phyloP scores from a whole-genome alignment of 1,140 invertebrate species.

The Venturia canescens region DNA sequence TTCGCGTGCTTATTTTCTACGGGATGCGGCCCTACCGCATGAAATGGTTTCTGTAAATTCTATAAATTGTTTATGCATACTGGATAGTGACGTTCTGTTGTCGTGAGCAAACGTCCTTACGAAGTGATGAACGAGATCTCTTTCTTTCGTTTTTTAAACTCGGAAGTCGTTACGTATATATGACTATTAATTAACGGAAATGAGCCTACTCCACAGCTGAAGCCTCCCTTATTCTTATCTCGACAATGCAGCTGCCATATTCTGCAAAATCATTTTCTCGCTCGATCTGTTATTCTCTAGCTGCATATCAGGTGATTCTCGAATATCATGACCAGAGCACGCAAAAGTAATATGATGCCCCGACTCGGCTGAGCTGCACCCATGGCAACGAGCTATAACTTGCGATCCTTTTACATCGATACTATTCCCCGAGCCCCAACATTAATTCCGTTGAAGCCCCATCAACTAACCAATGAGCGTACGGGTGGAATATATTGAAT shows the following conservation, averaged over 20 bases:
- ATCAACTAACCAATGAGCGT: not conserved
- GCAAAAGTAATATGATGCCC: constrained; percentile 25
- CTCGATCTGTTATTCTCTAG: constrained; percentile 51
- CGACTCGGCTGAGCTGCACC: constrained; percentile 14
- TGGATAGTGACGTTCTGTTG: too few relatives aligned
- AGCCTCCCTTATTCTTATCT: constrained; percentile 9
- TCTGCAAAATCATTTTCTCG: constrained; percentile 57
- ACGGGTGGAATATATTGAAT: not conserved
- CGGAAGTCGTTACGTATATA: constrained; percentile 53
- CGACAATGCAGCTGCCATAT: too few relatives aligned
- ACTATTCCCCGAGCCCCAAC: constrained; percentile 2
- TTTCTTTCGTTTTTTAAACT: constrained; percentile 11
- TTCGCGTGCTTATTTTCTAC: too few relatives aligned
- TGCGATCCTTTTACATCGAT: constrained; percentile 38
- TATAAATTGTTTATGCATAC: too few relatives aligned
- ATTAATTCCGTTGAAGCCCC: constrained; percentile 31
- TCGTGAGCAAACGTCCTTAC: not conserved
- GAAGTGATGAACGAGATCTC: constrained; percentile 57
- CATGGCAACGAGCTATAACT: constrained; percentile 14
- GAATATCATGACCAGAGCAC: not conserved
- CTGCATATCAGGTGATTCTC: constrained; percentile 36
- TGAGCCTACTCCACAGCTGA: constrained; percentile 57
- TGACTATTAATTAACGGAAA: constrained; percentile 52
- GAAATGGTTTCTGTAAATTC: too few relatives aligned
- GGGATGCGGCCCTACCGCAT: too few relatives aligned